Conservation (phyloP, 1,140 invertebrate genomes). For the Brachionus calyciflorus region DNA sequence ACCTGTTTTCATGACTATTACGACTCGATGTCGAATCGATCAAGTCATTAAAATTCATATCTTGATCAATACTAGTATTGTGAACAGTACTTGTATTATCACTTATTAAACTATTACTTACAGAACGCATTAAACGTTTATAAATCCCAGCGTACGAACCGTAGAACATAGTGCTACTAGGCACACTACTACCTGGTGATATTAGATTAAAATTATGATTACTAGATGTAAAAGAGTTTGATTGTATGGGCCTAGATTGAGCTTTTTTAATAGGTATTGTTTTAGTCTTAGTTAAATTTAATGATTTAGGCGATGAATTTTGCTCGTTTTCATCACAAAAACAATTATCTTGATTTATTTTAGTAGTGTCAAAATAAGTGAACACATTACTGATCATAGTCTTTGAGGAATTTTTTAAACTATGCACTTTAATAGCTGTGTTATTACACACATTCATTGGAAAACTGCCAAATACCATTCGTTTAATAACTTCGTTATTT, state of each 20-base stretch:
- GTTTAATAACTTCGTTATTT: slow-evolving; percentile 11
- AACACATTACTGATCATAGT: slow-evolving; percentile 44
- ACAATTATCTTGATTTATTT: background rate
- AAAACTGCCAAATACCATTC: slow-evolving; percentile 44
- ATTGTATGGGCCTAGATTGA: background rate
- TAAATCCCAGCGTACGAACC: slow-evolving; percentile 22
- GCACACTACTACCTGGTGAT: background rate
- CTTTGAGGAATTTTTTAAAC: background rate
- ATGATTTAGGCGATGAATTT: no score
- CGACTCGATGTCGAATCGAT: background rate
- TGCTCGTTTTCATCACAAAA: background rate
- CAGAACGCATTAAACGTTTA: slow-evolving; percentile 39
- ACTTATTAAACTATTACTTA: slow-evolving; percentile 42
- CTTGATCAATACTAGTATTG: background rate
- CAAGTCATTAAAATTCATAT: no score
- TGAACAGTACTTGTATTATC: slow-evolving; percentile 12
- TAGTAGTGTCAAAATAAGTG: background rate
- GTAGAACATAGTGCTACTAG: background rate
- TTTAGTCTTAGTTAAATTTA: no score
- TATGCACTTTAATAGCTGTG: slow-evolving; percentile 38
- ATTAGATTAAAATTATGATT: background rate
- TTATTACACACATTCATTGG: slow-evolving; percentile 39
- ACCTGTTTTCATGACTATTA: background rate
- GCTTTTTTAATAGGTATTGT: slow-evolving; percentile 2
- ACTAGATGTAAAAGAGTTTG: background rate